Evolutionary conservation across 2,113 vertebrate species (phyloP), one percentile per base, ranked within the genome.

Genomic region (Rhizomys pruinosus): DNA sequence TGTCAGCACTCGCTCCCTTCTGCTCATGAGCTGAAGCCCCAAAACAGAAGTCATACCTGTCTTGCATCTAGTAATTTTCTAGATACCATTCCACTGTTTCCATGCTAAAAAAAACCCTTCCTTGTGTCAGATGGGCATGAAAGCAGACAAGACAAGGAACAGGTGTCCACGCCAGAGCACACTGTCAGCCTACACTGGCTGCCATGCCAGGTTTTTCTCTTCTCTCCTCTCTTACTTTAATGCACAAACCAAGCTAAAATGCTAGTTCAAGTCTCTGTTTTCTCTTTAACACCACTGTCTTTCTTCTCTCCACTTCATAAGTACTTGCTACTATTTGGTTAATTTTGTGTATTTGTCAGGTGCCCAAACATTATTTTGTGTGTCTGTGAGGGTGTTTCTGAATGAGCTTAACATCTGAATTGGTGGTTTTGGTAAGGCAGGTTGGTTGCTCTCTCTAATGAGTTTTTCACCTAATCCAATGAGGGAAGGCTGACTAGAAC

Each of bases 191-290:
- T n/a, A n/a, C n/a, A n/a, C 59, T 52, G 52, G 37, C 39, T 32
- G 76, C 1, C 23, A 2, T n/a, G 47, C 2, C 10, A 17, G 27
- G 1, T 32, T 11, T 5, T 20, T 29, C 12, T 34, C 72, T 44
- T 66, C n/a, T 90, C 61, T 66, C 25, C 9, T 66, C 55, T 44
- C 34, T 32, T 52, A 74, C 8, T 61, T 82, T 55, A 90, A 2
- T 85, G 78, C 39, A 94, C 69, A 77, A 73, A 39, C 2, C 15
- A 76, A 85, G n/a, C 69, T 85, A 92, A 89, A 87, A 63, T 34
- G 9, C n/a, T 78, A 82, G 25, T 7, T 89, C 47, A 57, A 34
- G 73, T 5, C 72, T 34, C 72, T 34, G 57, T 63, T 39, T 73
- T 90, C 73, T 77, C 42, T 80, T 74, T 32, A 76, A 52, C 94